Conservation (phyloP, 2,888 invertebrate genomes). For the Lasioglossum oenotherae region DNA sequence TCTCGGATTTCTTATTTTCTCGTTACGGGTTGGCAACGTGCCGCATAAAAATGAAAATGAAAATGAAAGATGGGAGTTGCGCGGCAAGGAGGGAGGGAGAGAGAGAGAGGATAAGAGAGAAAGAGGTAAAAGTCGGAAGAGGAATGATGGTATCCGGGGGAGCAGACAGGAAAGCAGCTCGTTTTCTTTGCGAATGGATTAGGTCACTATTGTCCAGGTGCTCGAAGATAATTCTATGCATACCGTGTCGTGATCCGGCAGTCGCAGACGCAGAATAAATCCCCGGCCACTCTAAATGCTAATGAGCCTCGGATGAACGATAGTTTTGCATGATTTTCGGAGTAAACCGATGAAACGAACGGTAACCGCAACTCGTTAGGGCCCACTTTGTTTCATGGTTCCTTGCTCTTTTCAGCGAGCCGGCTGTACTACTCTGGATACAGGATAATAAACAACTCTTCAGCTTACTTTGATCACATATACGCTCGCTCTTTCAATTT, state of each 20-base stretch:
- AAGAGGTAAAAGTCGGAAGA: slow-evolving; percentile 42
- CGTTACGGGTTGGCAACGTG: slow-evolving; percentile 48
- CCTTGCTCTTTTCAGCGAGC: neutral
- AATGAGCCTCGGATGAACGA: slow-evolving; percentile 73
- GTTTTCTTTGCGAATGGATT: slow-evolving; percentile 72
- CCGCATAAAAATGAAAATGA: slow-evolving; percentile 37
- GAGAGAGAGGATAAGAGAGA: slow-evolving; percentile 29
- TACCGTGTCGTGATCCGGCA: slow-evolving; percentile 75
- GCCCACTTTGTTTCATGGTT: slow-evolving; percentile 21
- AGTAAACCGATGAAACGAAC: slow-evolving; percentile 66
- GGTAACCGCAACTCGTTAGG: slow-evolving; percentile 45
- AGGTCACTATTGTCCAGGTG: slow-evolving; percentile 71
- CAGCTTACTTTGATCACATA: neutral
- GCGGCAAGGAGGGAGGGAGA: neutral
- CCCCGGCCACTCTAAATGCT: slow-evolving; percentile 79
- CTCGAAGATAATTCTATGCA: slow-evolving; percentile 76
- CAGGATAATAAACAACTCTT: neutral
- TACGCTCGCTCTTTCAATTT: too few relatives aligned
- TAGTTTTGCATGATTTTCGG: slow-evolving; percentile 70
- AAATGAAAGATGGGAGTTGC: neutral
- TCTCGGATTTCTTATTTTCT: slow-evolving; percentile 28
- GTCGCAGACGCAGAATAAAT: slow-evolving; percentile 76
- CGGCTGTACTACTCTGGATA: neutral
- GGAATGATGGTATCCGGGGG: slow-evolving; percentile 1
- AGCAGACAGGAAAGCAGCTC: slow-evolving; percentile 54